phyloP scores from a whole-genome alignment of 1,140 invertebrate species.

The Araneus ventricosus region DNA sequence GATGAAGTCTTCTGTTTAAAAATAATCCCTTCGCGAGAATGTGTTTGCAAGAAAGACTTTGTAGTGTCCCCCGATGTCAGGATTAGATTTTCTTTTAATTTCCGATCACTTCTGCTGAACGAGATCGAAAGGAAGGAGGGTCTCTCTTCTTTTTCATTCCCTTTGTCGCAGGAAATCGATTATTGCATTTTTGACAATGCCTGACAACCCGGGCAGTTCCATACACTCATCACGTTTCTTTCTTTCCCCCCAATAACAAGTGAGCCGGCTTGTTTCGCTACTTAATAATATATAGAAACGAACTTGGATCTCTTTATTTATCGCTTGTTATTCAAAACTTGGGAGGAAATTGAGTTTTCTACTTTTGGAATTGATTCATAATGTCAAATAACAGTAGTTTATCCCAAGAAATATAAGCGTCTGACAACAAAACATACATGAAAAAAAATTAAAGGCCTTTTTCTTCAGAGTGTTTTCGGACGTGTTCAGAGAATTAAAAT shows the following conservation, averaged over 20 bases:
- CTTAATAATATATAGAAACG: too few relatives aligned
- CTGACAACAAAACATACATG: too few relatives aligned
- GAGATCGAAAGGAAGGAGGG: background rate
- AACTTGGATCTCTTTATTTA: too few relatives aligned
- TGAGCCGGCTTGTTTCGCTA: background rate
- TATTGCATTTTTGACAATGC: background rate
- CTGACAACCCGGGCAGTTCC: background rate
- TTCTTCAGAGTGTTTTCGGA: too few relatives aligned
- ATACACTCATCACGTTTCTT: background rate
- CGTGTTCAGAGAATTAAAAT: too few relatives aligned
- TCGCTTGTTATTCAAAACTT: too few relatives aligned
- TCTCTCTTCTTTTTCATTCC: background rate
- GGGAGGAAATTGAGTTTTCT: too few relatives aligned
- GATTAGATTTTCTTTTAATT: conserved; percentile 29
- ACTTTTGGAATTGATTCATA: too few relatives aligned
- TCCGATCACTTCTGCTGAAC: background rate
- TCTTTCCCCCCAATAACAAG: background rate
- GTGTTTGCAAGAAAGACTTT: background rate
- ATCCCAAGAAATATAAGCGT: too few relatives aligned
- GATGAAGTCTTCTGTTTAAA: background rate
- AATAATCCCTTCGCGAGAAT: background rate
- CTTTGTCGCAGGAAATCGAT: background rate
- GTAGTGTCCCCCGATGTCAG: background rate
- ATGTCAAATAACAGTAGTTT: too few relatives aligned
- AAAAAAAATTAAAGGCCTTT: too few relatives aligned